Evolutionary conservation across 2,113 vertebrate species (phyloP), one percentile per base, ranked within the genome.

Genomic region (Apteryx mantelli): DNA sequence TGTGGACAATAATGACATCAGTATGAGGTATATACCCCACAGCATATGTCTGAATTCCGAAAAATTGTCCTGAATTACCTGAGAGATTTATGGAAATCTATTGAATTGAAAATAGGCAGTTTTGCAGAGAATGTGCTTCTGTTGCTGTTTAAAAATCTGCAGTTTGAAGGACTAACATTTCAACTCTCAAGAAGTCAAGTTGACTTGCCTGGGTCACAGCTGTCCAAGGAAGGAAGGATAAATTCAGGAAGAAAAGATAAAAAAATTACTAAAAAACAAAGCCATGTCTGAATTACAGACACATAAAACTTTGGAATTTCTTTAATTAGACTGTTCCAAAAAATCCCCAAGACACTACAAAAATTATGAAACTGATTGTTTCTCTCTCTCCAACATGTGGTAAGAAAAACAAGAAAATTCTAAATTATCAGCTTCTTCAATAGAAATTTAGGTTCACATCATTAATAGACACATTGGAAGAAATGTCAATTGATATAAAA

Each of bases 331-430:
- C 12, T 58, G 38, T 24, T 89, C 24, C 34, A 19, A 78, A 82
- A 64, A 60, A 21, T 2, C 4, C 5, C 40, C 5, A 42, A 50
- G 13, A 73, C 34, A 36, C 13, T 25, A 80, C 61, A 91, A 89
- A 80, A 94, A 91, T 87, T 79, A 93, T 42, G 85, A 68, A 96
- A 79, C 3, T 44, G 52, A 89, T n/a, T 82, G 48, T 69, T 94
- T 13, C 11, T 17, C 24, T 79, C 9, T 69, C 83, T 92, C n/a
- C 42, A 91, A 91, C 82, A 61, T 9, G 68, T 0, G 21, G 14
- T 22, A 77, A 87, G 58, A 58, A 93, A 95, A 94, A 91, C 15
- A 80, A 81, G 34, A 25, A 76, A 82, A 42, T 11, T 66, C n/a
- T 60, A 5, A 25, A 46, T 55, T 85, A 65, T 9, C 2, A 89